Percentiles rank a stretch among this genome's conserved stretches.
Evolutionary conservation across 2,888 invertebrate genomes (phyloP).

Genomic region (Gastrophysa polygoni): DNA sequence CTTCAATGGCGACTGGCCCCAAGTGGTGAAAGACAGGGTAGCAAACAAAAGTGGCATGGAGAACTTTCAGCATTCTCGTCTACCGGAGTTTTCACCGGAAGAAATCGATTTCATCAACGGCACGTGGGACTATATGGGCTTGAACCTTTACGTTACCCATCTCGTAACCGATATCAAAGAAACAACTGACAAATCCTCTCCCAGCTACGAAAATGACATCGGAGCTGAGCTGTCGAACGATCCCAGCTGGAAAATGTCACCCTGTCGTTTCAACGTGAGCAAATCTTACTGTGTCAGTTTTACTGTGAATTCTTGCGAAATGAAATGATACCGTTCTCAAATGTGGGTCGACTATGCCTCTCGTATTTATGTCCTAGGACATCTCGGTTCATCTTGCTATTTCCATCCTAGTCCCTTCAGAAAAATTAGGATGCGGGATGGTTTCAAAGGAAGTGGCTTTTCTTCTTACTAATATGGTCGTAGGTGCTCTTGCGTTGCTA

Average conservation of each 20-base stretch:
- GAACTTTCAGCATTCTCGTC: conserved; percentile 62
- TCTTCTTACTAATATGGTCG: no score
- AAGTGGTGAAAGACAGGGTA: conserved; percentile 66
- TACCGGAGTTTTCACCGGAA: conserved; percentile 66
- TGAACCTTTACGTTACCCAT: conserved; percentile 71
- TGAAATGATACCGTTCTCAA: no score
- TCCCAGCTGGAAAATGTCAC: not conserved
- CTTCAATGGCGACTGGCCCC: conserved; percentile 68
- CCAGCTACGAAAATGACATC: conserved; percentile 15
- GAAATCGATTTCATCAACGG: conserved; percentile 67
- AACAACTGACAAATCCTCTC: not conserved
- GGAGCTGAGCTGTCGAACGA: not conserved
- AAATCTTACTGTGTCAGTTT: no score
- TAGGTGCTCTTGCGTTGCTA: no score
- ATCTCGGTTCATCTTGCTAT: no score
- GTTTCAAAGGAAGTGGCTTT: no score
- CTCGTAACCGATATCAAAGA: conserved; percentile 49
- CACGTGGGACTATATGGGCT: conserved; percentile 73
- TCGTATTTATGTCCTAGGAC: no score
- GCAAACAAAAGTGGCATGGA: conserved; percentile 60
- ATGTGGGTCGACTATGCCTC: no score
- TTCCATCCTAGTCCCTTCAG: no score
- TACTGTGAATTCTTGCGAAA: no score
- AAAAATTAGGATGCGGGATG: no score
- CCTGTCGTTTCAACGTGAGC: not conserved